Percentiles rank a stretch among this genome's conserved stretches.
These are phyloP conservation scores for Thymelicus lineola DNA, from an alignment of 2,888 invertebrate species.

Conservation along the genomic window DNA sequence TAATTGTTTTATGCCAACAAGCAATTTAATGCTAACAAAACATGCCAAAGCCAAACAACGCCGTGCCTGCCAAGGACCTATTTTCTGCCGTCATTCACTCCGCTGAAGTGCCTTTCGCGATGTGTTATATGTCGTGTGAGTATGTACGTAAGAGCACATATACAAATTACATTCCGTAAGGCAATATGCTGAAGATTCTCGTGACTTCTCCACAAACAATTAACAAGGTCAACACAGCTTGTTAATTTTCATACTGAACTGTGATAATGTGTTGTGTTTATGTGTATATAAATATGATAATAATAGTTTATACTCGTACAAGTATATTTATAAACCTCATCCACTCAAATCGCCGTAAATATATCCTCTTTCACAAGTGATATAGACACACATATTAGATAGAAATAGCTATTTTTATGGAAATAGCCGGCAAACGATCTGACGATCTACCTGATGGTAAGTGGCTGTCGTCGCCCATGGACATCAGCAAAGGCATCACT, in stretches of 20 bases:
- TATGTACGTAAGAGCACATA: conserved; percentile 25
- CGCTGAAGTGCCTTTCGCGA: conserved; percentile 33
- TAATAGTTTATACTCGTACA: no score
- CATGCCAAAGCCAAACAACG: conserved; percentile 50
- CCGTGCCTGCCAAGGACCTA: conserved; percentile 37
- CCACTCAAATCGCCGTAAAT: no score
- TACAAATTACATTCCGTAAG: conserved; percentile 42
- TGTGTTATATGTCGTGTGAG: conserved; percentile 23
- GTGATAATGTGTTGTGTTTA: neutral
- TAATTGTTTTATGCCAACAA: conserved; percentile 12
- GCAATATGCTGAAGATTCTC: conserved; percentile 24
- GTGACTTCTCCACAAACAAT: conserved; percentile 9
- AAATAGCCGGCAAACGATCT: no score
- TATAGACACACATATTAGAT: no score
- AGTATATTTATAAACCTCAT: no score
- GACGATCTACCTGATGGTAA: no score
- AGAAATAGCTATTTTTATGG: no score
- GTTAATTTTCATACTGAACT: neutral
- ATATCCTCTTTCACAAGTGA: no score
- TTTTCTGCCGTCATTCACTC: conserved; percentile 35
- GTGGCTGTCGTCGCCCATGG: no score
- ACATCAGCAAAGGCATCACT: no score
- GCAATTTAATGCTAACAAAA: conserved; percentile 31
- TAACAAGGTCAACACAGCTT: conserved; percentile 1
- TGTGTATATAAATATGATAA: no score